Conservation (phyloP, 2,113 vertebrate genomes). For the Bambusicola thoracicus region DNA sequence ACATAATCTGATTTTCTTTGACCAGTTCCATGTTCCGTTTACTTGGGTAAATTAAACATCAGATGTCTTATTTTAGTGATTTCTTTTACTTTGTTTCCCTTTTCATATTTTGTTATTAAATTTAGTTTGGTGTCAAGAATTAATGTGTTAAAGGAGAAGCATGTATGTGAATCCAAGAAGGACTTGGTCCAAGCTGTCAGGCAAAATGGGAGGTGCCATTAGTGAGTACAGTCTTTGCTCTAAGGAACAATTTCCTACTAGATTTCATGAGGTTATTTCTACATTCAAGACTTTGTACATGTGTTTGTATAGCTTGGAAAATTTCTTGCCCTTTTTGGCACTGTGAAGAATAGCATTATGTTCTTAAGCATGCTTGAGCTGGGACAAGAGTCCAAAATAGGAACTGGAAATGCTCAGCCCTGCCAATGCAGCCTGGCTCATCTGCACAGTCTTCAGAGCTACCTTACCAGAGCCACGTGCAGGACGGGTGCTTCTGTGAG, state of each 20-base stretch:
- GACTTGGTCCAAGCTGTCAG: not conserved
- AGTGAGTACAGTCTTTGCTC: not conserved
- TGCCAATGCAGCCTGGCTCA: accelerated
- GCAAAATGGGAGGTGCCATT: not conserved
- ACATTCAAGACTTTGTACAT: not conserved
- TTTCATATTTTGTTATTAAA: not conserved
- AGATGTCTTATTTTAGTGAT: not conserved
- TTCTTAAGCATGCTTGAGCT: not conserved
- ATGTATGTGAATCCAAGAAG: not conserved
- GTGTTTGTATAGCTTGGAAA: not conserved
- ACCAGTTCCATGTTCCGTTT: not conserved
- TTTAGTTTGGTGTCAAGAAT: not conserved
- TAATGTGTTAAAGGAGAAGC: not conserved
- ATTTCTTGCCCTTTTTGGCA: not conserved
- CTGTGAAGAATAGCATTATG: accelerated
- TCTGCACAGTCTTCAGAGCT: not conserved
- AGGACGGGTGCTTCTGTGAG: accelerated
- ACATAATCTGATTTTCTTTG: not conserved
- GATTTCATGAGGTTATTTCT: not conserved
- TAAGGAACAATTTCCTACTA: not conserved
- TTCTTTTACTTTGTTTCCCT: not conserved
- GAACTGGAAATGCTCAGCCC: not conserved
- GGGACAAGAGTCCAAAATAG: not conserved
- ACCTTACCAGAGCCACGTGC: accelerated
- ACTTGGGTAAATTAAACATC: not conserved